phyloP scores from a whole-genome alignment of 2,113 vertebrate genomes.

The Xiphophorus hellerii region DNA sequence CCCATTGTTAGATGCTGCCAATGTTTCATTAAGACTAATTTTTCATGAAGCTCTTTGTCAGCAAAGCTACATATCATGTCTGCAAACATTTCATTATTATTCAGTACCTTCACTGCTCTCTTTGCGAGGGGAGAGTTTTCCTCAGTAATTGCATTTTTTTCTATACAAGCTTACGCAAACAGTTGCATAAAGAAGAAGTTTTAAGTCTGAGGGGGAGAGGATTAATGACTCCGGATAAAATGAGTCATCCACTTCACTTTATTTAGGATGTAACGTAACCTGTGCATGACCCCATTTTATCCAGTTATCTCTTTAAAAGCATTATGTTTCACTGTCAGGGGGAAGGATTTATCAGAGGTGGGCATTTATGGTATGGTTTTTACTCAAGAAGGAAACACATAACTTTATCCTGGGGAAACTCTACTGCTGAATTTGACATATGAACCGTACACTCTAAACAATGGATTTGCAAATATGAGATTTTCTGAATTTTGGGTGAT shows the following conservation, averaged over 20 bases:
- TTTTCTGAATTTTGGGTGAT: too few relatives aligned
- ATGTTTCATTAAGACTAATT: too few relatives aligned
- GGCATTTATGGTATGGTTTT: slow-evolving; percentile 5
- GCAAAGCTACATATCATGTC: too few relatives aligned
- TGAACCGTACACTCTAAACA: background rate
- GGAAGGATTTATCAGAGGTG: slow-evolving; percentile 1
- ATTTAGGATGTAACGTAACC: slow-evolving; percentile 6
- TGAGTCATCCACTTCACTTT: background rate
- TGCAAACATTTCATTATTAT: background rate
- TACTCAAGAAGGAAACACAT: background rate
- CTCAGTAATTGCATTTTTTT: background rate
- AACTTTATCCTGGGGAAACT: background rate
- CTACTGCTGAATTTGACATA: background rate
- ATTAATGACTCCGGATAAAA: slow-evolving; percentile 28
- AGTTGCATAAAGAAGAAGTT: background rate
- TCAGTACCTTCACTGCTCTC: background rate
- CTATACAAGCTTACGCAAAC: background rate
- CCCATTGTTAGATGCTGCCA: too few relatives aligned
- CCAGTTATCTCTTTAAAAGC: slow-evolving; percentile 5
- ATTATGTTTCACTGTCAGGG: background rate
- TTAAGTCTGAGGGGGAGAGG: background rate
- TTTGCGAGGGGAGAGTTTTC: background rate
- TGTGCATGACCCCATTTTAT: background rate
- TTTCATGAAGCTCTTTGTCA: too few relatives aligned
- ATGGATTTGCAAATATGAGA: too few relatives aligned